Base-by-base conservation (phyloP, 2,113 vertebrate genomes). In the Setophaga coronata region DNA sequence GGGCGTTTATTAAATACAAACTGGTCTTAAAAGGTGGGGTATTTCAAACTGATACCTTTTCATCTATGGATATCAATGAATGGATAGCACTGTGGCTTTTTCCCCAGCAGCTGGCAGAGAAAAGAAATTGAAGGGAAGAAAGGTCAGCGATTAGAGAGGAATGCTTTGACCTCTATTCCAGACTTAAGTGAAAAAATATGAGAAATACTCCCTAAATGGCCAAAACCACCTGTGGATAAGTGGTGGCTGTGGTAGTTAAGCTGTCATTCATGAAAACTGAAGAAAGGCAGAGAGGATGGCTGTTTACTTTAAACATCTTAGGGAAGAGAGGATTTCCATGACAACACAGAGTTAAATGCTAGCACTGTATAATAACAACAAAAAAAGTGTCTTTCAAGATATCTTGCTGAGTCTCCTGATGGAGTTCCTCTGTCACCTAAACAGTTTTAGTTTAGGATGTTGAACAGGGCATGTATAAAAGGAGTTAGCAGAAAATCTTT, bases 221-320 rank as follows among this genome's bases (percentile, higher is more conserved):
- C 70, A 71, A 83, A 97, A 70, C 42, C 69, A 95, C 92, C 88
- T 77, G 67, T 84, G 61, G 73, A 24, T 87, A 86, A 95, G 81
- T 86, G 38, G 60, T 81, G 60, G 42, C 24, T 14, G 33, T 87
- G 69, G 65, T 82, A 88, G 74, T 97, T 97, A 95, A 94, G 76
- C 89, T 95, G 95, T 96, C 95, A 93, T 96, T 96, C 95, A 87
- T 67, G 72, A 87, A 94, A 95, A 91, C 69, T 91, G 93, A 93
- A 89, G 80, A 93, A 96, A 96, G 81, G 87, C 89, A 95, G 89
- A 94, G 74, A 91, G 82, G 82, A 95, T 95, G 88, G 61, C 69
- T 93, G 87, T 94, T 97, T 97, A 76, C 90, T 92, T 95, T 87
- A 86, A 90, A 79, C 64, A 48, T 94, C 84, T 80, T 90, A 33